Evolutionary conservation across 1,140 invertebrate species (phyloP).

Genomic region (Leptestheria dahalacensis): DNA sequence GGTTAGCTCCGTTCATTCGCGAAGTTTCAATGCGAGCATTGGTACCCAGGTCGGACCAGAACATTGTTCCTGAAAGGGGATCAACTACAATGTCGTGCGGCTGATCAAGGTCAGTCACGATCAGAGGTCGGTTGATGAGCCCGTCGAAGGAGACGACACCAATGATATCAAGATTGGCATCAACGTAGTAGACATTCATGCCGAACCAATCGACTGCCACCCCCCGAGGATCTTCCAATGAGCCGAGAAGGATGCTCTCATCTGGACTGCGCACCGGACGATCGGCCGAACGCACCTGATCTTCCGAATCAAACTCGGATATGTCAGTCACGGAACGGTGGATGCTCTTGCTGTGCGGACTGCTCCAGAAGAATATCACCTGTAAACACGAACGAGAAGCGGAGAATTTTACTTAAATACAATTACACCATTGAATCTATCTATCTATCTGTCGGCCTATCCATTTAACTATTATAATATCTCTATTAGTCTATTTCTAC

Average conservation of each 20-base stretch:
- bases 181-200: constrained; percentile 54
- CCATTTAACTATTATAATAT: too few relatives aligned
- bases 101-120: constrained; percentile 39
- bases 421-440: too few relatives aligned
- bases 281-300: constrained; percentile 14
- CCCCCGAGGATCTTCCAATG: constrained; percentile 45
- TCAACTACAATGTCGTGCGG: constrained; percentile 50
- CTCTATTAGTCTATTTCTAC: too few relatives aligned
- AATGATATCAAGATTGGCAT: constrained; percentile 43
- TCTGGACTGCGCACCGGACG: neutral
- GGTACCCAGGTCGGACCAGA: constrained; percentile 32
- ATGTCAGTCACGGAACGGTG: constrained; percentile 4
- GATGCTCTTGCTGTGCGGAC: constrained; percentile 20
- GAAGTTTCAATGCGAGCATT: constrained; percentile 42
- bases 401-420: too few relatives aligned
- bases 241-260: constrained; percentile 25
- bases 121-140: constrained; percentile 36
- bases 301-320: neutral
- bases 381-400: constrained; percentile 1
- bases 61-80: constrained; percentile 41
- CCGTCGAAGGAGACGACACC: constrained; percentile 43
- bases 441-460: too few relatives aligned
- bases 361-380: constrained; percentile 20
- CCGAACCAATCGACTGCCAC: constrained; percentile 62
- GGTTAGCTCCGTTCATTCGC: constrained; percentile 45